Conservation (phyloP, 2,113 vertebrate genomes). For the Bothrops jararaca region DNA sequence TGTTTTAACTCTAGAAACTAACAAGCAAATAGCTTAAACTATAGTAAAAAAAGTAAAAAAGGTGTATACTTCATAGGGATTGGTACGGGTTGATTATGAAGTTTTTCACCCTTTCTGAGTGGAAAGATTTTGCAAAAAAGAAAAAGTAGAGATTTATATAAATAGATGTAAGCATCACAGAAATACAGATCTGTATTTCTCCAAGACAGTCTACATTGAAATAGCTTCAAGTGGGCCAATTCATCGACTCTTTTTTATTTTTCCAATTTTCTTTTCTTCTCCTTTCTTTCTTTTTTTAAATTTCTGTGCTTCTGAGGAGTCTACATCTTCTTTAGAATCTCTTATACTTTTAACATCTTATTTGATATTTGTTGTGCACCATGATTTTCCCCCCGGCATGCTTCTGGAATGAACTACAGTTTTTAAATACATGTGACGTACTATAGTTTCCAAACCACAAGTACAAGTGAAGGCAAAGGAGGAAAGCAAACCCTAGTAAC, state of each 20-base stretch:
- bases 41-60: neutral
- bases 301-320: neutral
- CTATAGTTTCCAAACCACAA: neutral
- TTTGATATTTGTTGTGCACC: neutral
- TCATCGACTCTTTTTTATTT: neutral
- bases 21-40: neutral
- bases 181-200: neutral
- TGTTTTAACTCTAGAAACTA: neutral
- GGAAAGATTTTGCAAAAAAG: neutral
- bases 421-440: neutral
- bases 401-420: neutral
- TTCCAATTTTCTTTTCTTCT: neutral
- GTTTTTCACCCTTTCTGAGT: neutral
- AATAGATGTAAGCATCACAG: neutral
- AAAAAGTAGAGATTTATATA: neutral
- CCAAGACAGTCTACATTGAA: neutral
- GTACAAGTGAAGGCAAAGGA: constrained; percentile 14
- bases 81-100: neutral
- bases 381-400: neutral
- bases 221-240: neutral
- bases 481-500: neutral
- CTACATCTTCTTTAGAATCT: neutral
- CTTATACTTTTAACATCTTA: neutral
- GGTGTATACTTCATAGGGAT: neutral
- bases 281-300: neutral